A percentile compares a stretch with the other conserved stretches of the same genome.
phyloP scores from a whole-genome alignment of 2,113 vertebrate species.

The Silurus glanis region DNA sequence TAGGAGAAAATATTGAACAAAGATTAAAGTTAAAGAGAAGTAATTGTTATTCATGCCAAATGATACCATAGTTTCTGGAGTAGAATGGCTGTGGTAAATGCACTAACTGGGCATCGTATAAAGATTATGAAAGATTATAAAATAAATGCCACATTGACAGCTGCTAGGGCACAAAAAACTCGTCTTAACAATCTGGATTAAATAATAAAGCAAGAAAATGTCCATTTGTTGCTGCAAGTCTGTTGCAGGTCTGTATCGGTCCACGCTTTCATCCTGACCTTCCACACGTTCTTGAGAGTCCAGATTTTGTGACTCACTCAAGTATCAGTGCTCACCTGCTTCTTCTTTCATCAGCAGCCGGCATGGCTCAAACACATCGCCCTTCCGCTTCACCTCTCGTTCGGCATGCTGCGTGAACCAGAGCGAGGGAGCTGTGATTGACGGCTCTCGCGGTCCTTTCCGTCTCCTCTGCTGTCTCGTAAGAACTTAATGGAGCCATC shows the following conservation, averaged over 20 bases:
- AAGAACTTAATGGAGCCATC: slow-evolving; percentile 49
- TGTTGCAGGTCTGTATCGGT: not conserved
- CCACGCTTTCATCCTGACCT: slow-evolving; percentile 9
- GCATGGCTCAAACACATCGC: slow-evolving; percentile 29
- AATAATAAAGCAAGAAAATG: not conserved
- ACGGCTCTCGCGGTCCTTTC: slow-evolving; percentile 39
- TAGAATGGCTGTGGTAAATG: not conserved
- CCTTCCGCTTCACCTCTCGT: slow-evolving; percentile 14
- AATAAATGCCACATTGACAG: not conserved
- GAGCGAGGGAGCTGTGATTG: slow-evolving; percentile 27
- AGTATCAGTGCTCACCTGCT: slow-evolving; percentile 3
- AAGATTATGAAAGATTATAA: not conserved
- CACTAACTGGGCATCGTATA: not conserved
- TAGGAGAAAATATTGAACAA: not conserved
- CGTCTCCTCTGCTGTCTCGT: slow-evolving; percentile 32
- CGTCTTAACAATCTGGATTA: not conserved
- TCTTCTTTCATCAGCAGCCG: slow-evolving; percentile 21
- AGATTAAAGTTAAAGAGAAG: not conserved
- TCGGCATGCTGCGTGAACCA: slow-evolving; percentile 8
- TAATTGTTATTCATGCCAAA: not conserved
- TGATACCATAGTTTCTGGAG: not conserved
- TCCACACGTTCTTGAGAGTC: slow-evolving; percentile 18
- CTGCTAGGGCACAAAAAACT: not conserved
- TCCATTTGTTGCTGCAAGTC: not conserved
- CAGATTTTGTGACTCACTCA: slow-evolving; percentile 2